These are phyloP conservation scores for Ceyx cyanopectus DNA, from an alignment of 2,113 vertebrate genomes.

Conservation along the genomic window DNA sequence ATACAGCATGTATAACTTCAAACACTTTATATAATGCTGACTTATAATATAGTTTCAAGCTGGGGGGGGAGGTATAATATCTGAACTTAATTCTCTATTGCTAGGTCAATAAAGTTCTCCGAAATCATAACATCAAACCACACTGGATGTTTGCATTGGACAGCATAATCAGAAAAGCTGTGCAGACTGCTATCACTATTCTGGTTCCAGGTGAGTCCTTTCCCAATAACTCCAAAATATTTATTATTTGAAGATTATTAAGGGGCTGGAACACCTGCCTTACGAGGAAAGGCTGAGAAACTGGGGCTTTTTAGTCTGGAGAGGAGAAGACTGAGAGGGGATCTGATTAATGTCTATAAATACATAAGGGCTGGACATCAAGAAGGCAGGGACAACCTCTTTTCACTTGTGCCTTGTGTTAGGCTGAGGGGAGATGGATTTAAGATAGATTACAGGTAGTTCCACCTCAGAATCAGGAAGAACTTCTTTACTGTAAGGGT, in stretches of 20 bases:
- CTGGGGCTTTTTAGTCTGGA: too few relatives aligned
- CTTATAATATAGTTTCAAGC: not conserved
- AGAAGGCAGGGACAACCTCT: too few relatives aligned
- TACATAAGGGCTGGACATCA: too few relatives aligned
- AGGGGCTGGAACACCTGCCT: too few relatives aligned
- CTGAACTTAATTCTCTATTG: conserved; percentile 42
- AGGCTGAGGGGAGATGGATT: too few relatives aligned
- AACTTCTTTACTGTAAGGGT: too few relatives aligned
- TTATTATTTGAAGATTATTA: not conserved
- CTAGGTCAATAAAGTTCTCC: conserved; percentile 96
- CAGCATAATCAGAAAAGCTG: conserved; percentile 97
- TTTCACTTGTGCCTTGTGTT: too few relatives aligned
- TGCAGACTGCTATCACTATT: conserved; percentile 97
- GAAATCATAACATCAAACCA: conserved; percentile 98
- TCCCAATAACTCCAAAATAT: not conserved
- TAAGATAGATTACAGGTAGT: too few relatives aligned
- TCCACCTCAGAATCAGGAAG: too few relatives aligned
- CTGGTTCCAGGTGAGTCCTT: conserved; percentile 91
- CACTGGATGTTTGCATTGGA: conserved; percentile 99
- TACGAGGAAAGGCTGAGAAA: too few relatives aligned
- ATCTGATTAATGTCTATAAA: too few relatives aligned
- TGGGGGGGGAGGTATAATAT: not conserved
- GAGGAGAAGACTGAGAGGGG: too few relatives aligned
- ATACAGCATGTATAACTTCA: not conserved
- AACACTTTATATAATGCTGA: not conserved